Conservation (phyloP, 2,888 invertebrate species). For the Helicoverpa assulta region DNA sequence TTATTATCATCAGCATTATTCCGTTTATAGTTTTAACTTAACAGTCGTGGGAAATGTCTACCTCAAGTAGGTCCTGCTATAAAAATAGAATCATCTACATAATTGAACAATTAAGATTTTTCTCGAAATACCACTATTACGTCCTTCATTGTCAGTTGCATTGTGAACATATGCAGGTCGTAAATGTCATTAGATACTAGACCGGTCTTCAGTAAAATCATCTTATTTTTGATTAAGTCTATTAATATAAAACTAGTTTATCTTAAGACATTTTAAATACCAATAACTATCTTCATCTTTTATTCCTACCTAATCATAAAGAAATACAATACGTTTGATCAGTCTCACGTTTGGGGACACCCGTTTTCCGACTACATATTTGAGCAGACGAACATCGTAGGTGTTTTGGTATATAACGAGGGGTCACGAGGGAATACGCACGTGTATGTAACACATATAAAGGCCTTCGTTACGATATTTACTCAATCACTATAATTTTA, state of each 20-base stretch:
- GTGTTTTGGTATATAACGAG: constrained; percentile 17
- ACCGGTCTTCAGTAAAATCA: not conserved
- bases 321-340: constrained; percentile 1
- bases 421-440: constrained; percentile 25
- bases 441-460: not conserved
- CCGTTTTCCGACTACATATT: constrained; percentile 9
- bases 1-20: not conserved
- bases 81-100: not conserved
- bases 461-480: not conserved
- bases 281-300: not conserved
- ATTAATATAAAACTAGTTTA: constrained; percentile 9
- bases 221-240: not conserved
- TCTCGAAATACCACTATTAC: not conserved
- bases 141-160: no score
- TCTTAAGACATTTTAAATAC: not conserved
- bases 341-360: constrained; percentile 4
- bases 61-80: not conserved
- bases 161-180: no score
- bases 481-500: not conserved
- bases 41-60: not conserved
- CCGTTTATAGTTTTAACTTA: not conserved
- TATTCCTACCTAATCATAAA: not conserved
- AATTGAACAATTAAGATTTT: not conserved
- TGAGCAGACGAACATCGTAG: not conserved
- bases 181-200: no score